Percentiles rank a stretch among this genome's conserved stretches.
Evolutionary conservation across 2,888 invertebrate genomes (phyloP).

Genomic region (Drosophila cognata): DNA sequence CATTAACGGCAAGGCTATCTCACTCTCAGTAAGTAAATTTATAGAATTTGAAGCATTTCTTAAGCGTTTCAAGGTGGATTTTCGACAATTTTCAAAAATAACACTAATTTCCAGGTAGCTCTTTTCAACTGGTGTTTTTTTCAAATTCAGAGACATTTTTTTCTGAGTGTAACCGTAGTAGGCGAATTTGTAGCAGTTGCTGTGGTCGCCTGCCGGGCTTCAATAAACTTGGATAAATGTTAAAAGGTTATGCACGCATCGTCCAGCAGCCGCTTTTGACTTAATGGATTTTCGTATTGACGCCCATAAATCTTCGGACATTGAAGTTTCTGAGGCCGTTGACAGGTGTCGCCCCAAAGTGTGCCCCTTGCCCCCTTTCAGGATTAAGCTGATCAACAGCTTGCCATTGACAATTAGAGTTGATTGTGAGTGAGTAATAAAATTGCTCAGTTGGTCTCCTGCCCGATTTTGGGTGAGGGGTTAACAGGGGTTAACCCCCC

Average conservation of each 20-base stretch:
- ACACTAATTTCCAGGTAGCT: no score
- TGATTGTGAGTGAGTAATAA: conserved; percentile 46
- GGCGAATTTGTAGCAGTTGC: not conserved
- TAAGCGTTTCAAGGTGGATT: not conserved
- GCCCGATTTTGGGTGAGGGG: conserved; percentile 43
- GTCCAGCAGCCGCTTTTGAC: conserved; percentile 57
- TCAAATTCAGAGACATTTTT: not conserved
- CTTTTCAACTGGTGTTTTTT: not conserved
- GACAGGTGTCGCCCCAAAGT: conserved; percentile 60
- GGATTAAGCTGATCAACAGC: conserved; percentile 71
- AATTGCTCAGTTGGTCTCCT: conserved; percentile 46
- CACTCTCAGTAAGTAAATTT: not conserved
- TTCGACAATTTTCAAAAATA: not conserved
- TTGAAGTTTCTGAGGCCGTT: conserved; percentile 42
- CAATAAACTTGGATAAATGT: conserved; percentile 79
- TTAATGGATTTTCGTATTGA: conserved; percentile 77
- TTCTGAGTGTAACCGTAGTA: not conserved
- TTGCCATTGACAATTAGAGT: conserved; percentile 70
- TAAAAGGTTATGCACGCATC: conserved; percentile 76
- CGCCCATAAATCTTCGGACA: conserved; percentile 70
- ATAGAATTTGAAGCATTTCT: not conserved
- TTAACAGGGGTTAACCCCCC: not conserved
- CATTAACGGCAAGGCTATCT: not conserved
- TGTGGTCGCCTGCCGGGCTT: conserved; percentile 26
- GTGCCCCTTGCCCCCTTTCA: not conserved